Conservation (phyloP, 2,888 invertebrate genomes). For the Coenonympha arcania region DNA sequence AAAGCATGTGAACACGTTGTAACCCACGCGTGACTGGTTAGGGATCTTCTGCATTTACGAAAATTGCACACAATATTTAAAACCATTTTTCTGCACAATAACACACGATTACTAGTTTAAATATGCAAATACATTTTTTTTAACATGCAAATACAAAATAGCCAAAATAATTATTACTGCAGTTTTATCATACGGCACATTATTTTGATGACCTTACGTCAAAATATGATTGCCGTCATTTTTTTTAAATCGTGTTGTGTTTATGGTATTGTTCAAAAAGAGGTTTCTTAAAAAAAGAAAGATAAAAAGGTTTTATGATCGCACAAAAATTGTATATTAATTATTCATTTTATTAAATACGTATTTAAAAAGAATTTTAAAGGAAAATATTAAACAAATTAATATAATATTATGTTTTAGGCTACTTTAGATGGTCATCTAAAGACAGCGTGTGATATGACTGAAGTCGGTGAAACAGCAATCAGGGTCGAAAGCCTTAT, state of each 20-base stretch:
- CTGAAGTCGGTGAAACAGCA: conserved; percentile 91
- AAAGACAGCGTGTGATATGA: conserved; percentile 86
- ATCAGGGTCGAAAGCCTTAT: conserved; percentile 84
- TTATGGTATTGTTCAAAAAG: too few relatives aligned
- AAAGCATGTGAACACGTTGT: conserved; percentile 74
- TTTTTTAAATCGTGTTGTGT: too few relatives aligned
- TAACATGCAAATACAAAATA: too few relatives aligned
- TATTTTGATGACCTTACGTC: too few relatives aligned
- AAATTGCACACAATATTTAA: conserved; percentile 70
- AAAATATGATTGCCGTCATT: too few relatives aligned
- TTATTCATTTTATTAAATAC: too few relatives aligned
- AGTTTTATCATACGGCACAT: too few relatives aligned
- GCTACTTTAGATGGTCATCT: conserved; percentile 84
- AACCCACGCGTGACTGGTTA: conserved; percentile 67
- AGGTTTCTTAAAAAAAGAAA: too few relatives aligned
- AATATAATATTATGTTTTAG: conserved; percentile 48
- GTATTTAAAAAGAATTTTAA: not conserved
- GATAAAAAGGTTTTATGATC: too few relatives aligned
- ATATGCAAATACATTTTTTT: not conserved
- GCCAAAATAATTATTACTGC: too few relatives aligned
- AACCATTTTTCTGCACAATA: conserved; percentile 34
- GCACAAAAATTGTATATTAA: too few relatives aligned
- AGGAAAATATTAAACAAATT: not conserved
- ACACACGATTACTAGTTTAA: not conserved
- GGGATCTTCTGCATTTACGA: conserved; percentile 65